Percentiles rank a stretch among this genome's conserved stretches.
These are phyloP conservation scores for Zaprionus inermis DNA, from an alignment of 1,140 invertebrate genomes.

Conservation along the genomic window DNA sequence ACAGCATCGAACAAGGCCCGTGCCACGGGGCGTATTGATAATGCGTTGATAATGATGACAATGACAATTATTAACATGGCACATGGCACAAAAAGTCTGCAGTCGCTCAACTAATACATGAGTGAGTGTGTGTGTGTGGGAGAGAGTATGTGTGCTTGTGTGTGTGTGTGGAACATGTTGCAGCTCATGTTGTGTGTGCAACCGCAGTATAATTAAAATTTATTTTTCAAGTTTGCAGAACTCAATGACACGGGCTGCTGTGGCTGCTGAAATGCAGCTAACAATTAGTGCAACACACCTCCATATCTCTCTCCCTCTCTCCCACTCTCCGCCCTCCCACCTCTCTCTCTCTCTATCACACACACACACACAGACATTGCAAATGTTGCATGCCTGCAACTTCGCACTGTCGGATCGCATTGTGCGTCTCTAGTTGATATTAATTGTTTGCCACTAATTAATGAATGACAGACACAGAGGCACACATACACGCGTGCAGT, in stretches of 20 bases:
- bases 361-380: conserved; percentile 11
- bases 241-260: conserved; percentile 6
- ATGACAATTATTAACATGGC: neutral
- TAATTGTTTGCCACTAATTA: conserved; percentile 32
- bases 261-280: conserved; percentile 26
- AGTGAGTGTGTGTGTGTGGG: neutral
- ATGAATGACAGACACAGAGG: conserved; percentile 3
- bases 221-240: conserved; percentile 27
- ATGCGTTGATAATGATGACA: neutral
- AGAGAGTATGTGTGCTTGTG: neutral
- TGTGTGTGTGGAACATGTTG: conserved; percentile 9
- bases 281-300: conserved; percentile 31
- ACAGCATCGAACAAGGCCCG: neutral
- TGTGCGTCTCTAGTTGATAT: conserved; percentile 23
- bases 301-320: too few species aligned
- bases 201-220: conserved; percentile 28
- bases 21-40: neutral
- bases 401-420: conserved; percentile 14
- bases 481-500: neutral
- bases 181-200: conserved; percentile 2
- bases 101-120: neutral
- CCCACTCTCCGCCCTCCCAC: too few species aligned
- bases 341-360: neutral
- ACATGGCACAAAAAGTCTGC: neutral
- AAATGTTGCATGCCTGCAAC: conserved; percentile 7